Conservation (phyloP, 2,888 invertebrate species). For the Hydrotaea diabolus region DNA sequence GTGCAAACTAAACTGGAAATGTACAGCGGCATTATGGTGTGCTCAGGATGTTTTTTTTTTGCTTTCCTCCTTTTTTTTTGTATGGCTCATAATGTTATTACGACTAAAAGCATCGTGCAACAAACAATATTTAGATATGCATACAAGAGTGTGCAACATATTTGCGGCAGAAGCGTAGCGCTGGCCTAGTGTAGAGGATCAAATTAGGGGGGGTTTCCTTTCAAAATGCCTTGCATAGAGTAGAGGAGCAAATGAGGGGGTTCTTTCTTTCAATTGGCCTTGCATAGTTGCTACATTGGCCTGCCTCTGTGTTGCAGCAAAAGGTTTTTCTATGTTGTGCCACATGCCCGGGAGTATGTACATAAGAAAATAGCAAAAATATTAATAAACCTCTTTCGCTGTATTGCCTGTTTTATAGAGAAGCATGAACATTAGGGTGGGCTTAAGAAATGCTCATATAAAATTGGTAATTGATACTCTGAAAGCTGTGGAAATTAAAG, state of each 20-base stretch:
- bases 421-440: no score
- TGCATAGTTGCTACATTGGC: background rate
- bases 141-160: background rate
- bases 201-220: no score
- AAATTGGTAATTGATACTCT: no score
- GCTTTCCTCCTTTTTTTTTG: no score
- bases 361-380: background rate
- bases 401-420: no score
- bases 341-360: background rate
- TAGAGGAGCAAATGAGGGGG: no score
- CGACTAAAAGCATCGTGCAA: background rate
- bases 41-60: no score
- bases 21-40: no score
- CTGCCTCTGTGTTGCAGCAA: background rate
- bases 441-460: no score
- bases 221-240: background rate
- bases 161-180: background rate
- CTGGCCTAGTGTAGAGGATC: background rate
- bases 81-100: background rate
- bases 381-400: background rate
- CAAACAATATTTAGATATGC: background rate
- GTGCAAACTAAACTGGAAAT: background rate
- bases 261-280: no score
- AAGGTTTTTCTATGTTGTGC: background rate
- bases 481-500: no score